These are phyloP conservation scores for Stigmatopora argus DNA, from an alignment of 2,113 vertebrate genomes.

Conservation along the genomic window DNA sequence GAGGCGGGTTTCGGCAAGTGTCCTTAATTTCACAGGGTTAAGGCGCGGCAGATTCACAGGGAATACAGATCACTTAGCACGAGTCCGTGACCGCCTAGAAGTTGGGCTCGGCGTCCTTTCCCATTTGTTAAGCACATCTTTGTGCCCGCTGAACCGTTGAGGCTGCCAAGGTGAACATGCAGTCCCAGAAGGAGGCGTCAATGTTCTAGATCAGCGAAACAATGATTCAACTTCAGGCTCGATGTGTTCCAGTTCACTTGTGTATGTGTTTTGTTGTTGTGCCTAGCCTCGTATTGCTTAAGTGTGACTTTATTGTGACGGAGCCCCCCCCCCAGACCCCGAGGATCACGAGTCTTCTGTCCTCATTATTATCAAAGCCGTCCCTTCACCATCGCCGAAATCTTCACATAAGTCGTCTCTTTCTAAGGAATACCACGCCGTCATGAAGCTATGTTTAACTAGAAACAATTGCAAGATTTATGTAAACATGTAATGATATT, in stretches of 20 bases:
- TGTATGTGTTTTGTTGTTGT: conserved; percentile 28
- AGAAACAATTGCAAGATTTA: not conserved
- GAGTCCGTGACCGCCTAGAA: conserved; percentile 81
- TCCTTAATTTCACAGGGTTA: conserved; percentile 99
- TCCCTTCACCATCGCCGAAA: conserved; percentile 7
- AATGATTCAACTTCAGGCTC: conserved; percentile 61
- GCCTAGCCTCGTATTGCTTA: conserved; percentile 17
- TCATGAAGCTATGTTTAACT: conserved; percentile 2
- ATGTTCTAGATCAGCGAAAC: conserved; percentile 75
- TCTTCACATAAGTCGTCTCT: conserved; percentile 7
- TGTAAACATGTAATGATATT: conserved; percentile 5
- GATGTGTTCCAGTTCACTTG: conserved; percentile 36
- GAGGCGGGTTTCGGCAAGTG: conserved; percentile 89
- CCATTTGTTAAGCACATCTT: conserved; percentile 97
- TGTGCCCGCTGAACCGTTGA: conserved; percentile 81
- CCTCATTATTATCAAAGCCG: conserved; percentile 66
- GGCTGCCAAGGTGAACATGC: conserved; percentile 77
- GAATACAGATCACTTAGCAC: conserved; percentile 99
- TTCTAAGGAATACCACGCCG: not conserved
- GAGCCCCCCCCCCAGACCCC: conserved; percentile 1
- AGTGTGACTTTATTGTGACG: conserved; percentile 7
- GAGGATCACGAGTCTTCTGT: conserved; percentile 21
- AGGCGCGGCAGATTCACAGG: conserved; percentile 96
- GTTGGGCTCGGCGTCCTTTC: conserved; percentile 73
- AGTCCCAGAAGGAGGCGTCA: conserved; percentile 76